Conservation (phyloP, 2,888 invertebrate species). For the Pheosia gnoma region DNA sequence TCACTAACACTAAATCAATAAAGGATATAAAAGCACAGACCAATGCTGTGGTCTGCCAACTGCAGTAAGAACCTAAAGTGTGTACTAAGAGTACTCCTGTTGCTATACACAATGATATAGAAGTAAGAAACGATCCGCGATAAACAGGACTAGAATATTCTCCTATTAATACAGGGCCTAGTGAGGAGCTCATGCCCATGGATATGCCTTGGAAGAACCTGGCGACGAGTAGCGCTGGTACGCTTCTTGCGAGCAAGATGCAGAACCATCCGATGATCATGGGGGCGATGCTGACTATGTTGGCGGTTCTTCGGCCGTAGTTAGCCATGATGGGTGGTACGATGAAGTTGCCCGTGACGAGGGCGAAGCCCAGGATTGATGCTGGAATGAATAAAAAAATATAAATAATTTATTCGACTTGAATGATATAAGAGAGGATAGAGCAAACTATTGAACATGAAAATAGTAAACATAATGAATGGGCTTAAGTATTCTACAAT, state of each 20-base stretch:
- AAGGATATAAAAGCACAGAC: slow-evolving; percentile 70
- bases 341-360: slow-evolving; percentile 54
- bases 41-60: slow-evolving; percentile 80
- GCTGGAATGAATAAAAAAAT: slow-evolving; percentile 45
- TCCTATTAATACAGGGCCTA: slow-evolving; percentile 75
- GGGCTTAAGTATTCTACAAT: no score
- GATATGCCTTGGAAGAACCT: slow-evolving; percentile 66
- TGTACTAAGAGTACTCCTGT: slow-evolving; percentile 84
- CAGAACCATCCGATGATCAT: slow-evolving; percentile 79
- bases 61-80: slow-evolving; percentile 81
- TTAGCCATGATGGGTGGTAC: slow-evolving; percentile 71
- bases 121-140: slow-evolving; percentile 83
- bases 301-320: slow-evolving; percentile 77
- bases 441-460: no score
- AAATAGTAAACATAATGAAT: no score
- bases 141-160: slow-evolving; percentile 82
- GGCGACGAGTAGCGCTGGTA: slow-evolving; percentile 55
- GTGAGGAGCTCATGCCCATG: slow-evolving; percentile 73
- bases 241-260: slow-evolving; percentile 55
- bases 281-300: slow-evolving; percentile 68
- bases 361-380: slow-evolving; percentile 54
- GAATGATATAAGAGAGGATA: no score
- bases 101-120: slow-evolving; percentile 81
- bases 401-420: neutral
- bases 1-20: slow-evolving; percentile 62